These are phyloP conservation scores for Glyphotaelius pellucidus DNA, from an alignment of 2,888 invertebrate species.

Conservation along the genomic window DNA sequence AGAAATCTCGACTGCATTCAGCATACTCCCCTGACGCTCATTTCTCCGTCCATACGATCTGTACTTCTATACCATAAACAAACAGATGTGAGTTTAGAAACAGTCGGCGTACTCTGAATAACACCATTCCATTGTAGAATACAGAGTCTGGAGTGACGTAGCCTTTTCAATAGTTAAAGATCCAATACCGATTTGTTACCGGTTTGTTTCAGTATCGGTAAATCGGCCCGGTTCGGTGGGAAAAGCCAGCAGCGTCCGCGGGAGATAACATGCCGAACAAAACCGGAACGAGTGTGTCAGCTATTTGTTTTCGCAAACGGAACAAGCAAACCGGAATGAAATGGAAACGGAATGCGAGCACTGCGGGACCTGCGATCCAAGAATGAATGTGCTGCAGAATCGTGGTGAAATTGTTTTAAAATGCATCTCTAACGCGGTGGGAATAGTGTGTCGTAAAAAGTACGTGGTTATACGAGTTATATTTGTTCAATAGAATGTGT, in stretches of 20 bases:
- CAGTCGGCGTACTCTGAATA: not conserved
- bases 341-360: not conserved
- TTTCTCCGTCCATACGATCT: too few relatives aligned
- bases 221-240: not conserved
- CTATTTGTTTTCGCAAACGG: conserved; percentile 56
- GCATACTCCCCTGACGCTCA: too few relatives aligned
- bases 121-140: not conserved
- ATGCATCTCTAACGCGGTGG: not conserved
- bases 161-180: not conserved
- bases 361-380: not conserved
- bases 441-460: not conserved
- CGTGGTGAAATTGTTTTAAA: not conserved
- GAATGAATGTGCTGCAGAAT: not conserved
- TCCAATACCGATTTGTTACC: not conserved
- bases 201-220: conserved; percentile 8
- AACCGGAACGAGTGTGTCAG: conserved; percentile 56
- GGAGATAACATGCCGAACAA: conserved; percentile 32
- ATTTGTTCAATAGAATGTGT: too few relatives aligned
- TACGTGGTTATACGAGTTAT: too few relatives aligned
- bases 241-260: not conserved
- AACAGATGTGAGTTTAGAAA: not conserved
- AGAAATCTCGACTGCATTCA: too few relatives aligned
- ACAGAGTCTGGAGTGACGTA: not conserved
- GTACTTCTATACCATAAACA: too few relatives aligned
- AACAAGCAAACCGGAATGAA: conserved; percentile 4